Base-by-base conservation (phyloP, 2,797 vertebrate genomes). In the Oreonectes daqikongensis region DNA sequence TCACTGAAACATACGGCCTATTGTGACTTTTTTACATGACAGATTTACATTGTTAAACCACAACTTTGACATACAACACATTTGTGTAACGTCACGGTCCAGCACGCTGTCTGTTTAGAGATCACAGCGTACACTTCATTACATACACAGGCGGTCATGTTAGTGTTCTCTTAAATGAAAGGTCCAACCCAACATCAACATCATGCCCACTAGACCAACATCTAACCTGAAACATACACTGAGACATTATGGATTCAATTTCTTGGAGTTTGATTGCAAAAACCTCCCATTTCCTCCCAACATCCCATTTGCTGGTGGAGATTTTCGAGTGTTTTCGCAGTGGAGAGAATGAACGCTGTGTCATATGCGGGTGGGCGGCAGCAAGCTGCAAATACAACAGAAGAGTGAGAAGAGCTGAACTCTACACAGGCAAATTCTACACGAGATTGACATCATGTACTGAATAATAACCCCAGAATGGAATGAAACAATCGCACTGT, bases 291-390 rank as follows among this genome's bases (percentile, higher is more conserved):
- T 72, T 35, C 18, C n/a, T n/a, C n/a, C n/a, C n/a, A n/a, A n/a
- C n/a, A n/a, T n/a, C n/a, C n/a, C n/a, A n/a, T n/a, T n/a, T n/a
- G n/a, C n/a, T n/a, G n/a, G 14, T 32, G 57, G 70, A 63, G 70
- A 24, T 72, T 50, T 42, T 32, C 22, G 14, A 50, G 70, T 30
- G n/a, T 52, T 69, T 48, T 69, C n/a, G 9, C 42, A 3, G 69
- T 17, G 48, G 53, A 46, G 40, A 46, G 40, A 72, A 40, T 20
- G 44, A 72, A 18, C 1, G 30, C 12, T 5, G 53, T 63, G 26
- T 72, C 20, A 50, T 38, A 38, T 72, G 42, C 15, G 70, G 55
- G 57, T 48, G 70, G 70, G 59, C 15, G 57, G 70, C 59, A 72
- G 28, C 12, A 18, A 63, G n/a, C 42, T 44, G 7, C 55, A 72